Evolutionary conservation across 2,113 vertebrate genomes (phyloP).

Genomic region (Odocoileus virginianus): DNA sequence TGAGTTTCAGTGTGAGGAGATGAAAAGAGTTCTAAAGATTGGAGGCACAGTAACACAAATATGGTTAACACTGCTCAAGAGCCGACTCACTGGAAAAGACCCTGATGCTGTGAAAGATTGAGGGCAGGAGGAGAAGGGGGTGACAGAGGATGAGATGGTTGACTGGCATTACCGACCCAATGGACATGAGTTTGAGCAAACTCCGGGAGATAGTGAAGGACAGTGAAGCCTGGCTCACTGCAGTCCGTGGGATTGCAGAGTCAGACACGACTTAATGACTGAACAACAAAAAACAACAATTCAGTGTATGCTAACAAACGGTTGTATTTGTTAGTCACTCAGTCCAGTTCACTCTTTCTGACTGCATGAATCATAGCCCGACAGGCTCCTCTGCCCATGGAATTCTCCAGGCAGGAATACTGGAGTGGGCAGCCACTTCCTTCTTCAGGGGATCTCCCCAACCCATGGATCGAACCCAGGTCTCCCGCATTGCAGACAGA

Average conservation of each 20-base stretch:
- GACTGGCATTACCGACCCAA: background rate
- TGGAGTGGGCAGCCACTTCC: background rate
- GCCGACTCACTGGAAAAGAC: background rate
- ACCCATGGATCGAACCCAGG: rapidly evolving
- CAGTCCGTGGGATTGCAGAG: background rate
- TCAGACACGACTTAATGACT: background rate
- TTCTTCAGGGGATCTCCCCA: background rate
- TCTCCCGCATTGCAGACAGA: background rate
- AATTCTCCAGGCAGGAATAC: background rate
- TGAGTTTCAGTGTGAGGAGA: background rate
- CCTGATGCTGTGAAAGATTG: background rate
- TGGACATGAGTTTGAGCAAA: background rate
- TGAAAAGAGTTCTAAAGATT: background rate
- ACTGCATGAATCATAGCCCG: background rate
- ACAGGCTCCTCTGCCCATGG: background rate
- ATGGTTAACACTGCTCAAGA: background rate
- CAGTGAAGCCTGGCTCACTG: background rate
- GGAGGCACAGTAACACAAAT: rapidly evolving
- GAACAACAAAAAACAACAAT: background rate
- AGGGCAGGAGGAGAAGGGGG: background rate
- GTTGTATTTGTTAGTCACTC: background rate
- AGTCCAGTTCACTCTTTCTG: background rate
- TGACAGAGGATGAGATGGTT: background rate
- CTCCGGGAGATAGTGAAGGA: background rate
- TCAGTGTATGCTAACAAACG: background rate